These are phyloP conservation scores for Rhingia campestris DNA, from an alignment of 2,888 invertebrate species.

Conservation along the genomic window DNA sequence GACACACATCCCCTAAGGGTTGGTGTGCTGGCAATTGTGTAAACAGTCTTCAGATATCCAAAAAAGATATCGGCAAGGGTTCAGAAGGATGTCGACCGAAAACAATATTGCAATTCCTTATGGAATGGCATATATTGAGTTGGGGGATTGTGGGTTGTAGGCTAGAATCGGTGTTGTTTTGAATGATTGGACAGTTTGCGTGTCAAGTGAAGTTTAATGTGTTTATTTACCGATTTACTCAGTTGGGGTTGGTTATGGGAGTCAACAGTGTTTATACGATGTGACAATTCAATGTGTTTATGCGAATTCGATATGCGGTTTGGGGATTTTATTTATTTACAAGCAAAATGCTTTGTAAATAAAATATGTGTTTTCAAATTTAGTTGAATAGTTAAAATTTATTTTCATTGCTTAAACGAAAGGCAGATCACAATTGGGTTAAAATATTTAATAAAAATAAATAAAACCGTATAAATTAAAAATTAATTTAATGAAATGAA, in stretches of 20 bases:
- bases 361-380: no score
- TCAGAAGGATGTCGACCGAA: slow-evolving; percentile 35
- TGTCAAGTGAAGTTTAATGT: slow-evolving; percentile 64
- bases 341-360: no score
- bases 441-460: no score
- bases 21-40: slow-evolving; percentile 47
- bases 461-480: no score
- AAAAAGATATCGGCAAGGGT: slow-evolving; percentile 29
- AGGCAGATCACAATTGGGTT: no score
- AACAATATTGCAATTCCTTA: slow-evolving; percentile 40
- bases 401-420: no score
- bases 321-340: slow-evolving; percentile 3
- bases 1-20: slow-evolving; percentile 55
- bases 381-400: no score
- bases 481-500: no score
- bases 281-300: slow-evolving; percentile 40
- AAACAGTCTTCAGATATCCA: slow-evolving; percentile 42
- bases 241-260: slow-evolving; percentile 19
- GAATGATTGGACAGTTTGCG: slow-evolving; percentile 64
- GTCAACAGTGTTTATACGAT: slow-evolving; percentile 24
- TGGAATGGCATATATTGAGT: background rate
- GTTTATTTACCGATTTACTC: slow-evolving; percentile 38
- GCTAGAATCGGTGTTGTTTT: slow-evolving; percentile 50
- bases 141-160: background rate
- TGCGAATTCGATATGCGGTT: slow-evolving; percentile 34